phyloP scores from a whole-genome alignment of 2,113 vertebrate species.

The Neolamprologus modestus region DNA sequence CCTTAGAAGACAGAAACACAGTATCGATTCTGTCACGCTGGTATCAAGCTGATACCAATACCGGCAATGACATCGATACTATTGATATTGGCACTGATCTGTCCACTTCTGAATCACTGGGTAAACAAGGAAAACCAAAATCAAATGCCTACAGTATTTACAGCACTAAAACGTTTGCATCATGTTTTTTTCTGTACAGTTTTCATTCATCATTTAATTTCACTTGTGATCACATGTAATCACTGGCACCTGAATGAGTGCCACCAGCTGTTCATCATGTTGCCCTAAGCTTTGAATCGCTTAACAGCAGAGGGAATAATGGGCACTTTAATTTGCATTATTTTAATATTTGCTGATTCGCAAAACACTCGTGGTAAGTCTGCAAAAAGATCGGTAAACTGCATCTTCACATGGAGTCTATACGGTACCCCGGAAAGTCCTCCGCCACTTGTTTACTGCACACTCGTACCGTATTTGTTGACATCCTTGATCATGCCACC shows the following conservation, averaged over 20 bases:
- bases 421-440: background rate
- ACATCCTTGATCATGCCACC: background rate
- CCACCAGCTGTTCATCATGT: background rate
- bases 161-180: background rate
- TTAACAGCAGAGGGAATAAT: background rate
- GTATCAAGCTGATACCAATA: background rate
- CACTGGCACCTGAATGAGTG: background rate
- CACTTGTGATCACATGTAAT: background rate
- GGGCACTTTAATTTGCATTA: background rate
- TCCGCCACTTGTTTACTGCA: background rate
- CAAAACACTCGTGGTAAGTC: background rate
- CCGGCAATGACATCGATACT: background rate
- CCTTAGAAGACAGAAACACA: background rate
- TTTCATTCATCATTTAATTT: background rate
- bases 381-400: background rate
- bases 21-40: background rate
- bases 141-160: background rate
- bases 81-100: background rate
- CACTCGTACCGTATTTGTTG: background rate
- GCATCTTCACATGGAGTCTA: background rate
- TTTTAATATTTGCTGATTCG: background rate
- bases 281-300: background rate
- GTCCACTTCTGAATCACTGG: background rate
- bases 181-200: background rate
- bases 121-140: background rate